phyloP scores from a whole-genome alignment of 2,113 vertebrate genomes.

The Acrocephalus arundinaceus region DNA sequence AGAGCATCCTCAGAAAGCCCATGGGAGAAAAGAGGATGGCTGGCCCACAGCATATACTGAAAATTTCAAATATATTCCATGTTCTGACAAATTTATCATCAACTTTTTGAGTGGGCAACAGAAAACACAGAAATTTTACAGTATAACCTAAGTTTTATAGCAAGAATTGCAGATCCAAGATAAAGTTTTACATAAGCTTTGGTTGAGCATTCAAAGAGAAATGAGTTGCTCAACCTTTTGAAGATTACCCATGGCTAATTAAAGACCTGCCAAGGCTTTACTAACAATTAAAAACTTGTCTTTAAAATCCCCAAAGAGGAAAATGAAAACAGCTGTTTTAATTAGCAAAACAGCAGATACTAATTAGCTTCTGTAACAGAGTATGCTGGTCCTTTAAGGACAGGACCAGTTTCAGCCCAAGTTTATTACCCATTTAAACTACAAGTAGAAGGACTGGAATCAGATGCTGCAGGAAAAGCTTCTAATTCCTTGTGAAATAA shows the following conservation, averaged over 20 bases:
- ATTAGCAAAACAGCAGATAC: conserved; percentile 69
- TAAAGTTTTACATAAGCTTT: conserved; percentile 30
- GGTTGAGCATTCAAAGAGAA: conserved; percentile 42
- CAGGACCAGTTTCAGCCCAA: conserved; percentile 12
- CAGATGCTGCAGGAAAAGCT: neutral
- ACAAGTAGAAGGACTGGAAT: neutral
- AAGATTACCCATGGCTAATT: conserved; percentile 60
- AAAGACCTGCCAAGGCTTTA: conserved; percentile 66
- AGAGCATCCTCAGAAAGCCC: neutral
- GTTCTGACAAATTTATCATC: neutral
- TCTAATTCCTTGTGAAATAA: neutral
- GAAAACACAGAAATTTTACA: neutral
- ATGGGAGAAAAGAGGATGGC: neutral
- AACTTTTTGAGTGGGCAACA: neutral
- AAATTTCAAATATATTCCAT: neutral
- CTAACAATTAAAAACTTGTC: conserved; percentile 66
- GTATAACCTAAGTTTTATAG: neutral
- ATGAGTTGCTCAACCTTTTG: conserved; percentile 46
- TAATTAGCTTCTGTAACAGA: conserved; percentile 66
- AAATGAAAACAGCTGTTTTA: conserved; percentile 65
- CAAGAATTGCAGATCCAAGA: neutral
- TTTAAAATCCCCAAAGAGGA: conserved; percentile 61
- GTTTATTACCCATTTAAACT: neutral
- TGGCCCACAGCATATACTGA: neutral
- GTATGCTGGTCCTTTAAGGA: conserved; percentile 56